phyloP scores from a whole-genome alignment of 2,888 invertebrate species.

The Morpho helenor region DNA sequence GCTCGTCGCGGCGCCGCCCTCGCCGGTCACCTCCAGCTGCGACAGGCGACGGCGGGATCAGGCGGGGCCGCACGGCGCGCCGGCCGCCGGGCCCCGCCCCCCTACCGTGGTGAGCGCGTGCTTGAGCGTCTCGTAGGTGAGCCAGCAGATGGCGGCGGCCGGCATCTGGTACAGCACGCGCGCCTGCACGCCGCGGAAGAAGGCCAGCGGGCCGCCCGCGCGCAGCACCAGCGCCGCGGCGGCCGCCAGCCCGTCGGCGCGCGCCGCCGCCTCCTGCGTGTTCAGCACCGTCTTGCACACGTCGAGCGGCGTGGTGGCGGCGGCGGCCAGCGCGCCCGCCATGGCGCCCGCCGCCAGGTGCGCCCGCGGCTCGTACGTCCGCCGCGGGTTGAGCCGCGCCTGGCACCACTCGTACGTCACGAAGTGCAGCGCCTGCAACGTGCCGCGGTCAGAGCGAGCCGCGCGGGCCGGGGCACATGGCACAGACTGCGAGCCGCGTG shows the following conservation, averaged over 20 bases:
- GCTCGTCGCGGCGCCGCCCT: constrained; percentile 14
- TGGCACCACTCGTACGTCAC: constrained; percentile 96
- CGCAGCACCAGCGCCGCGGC: constrained; percentile 77
- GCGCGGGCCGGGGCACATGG: constrained; percentile 90
- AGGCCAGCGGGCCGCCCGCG: constrained; percentile 88
- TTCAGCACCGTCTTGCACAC: constrained; percentile 98
- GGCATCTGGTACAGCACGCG: constrained; percentile 98
- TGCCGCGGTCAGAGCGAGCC: constrained; percentile 92
- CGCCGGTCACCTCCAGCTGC: too few species aligned
- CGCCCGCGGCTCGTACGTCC: constrained; percentile 92
- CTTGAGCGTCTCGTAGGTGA: constrained; percentile 98
- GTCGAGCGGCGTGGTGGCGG: constrained; percentile 95
- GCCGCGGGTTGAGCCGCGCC: constrained; percentile 82
- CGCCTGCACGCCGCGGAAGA: constrained; percentile 91
- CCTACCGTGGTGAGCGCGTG: constrained; percentile 47
- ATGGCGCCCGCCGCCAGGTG: constrained; percentile 92
- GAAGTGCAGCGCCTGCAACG: constrained; percentile 87
- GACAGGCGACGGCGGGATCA: too few species aligned
- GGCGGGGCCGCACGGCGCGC: not conserved
- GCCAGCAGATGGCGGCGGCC: constrained; percentile 99
- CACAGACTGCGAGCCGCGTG: constrained; percentile 94
- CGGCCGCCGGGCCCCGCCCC: constrained; percentile 19
- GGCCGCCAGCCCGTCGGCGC: constrained; percentile 87
- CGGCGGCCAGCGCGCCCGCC: constrained; percentile 96
- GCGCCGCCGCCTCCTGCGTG: constrained; percentile 83